A percentile compares a stretch with the other conserved stretches of the same genome.
phyloP scores from a whole-genome alignment of 2,113 vertebrate genomes.

The Candoia aspera region DNA sequence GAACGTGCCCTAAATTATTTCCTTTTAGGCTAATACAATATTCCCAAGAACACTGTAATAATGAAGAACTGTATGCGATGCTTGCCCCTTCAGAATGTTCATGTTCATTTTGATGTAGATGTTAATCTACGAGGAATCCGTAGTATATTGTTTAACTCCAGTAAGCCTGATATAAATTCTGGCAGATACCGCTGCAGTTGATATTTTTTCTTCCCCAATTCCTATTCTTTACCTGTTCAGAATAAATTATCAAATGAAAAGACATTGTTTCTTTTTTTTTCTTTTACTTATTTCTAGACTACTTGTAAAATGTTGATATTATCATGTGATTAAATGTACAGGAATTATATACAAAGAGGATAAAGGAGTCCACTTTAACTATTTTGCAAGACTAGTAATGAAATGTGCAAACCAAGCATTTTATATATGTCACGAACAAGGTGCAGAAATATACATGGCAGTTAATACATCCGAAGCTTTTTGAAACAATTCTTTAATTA shows the following conservation, averaged over 20 bases:
- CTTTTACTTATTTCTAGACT: constrained; percentile 60
- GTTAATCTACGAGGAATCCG: constrained; percentile 41
- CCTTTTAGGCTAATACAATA: background rate
- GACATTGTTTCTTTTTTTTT: constrained; percentile 61
- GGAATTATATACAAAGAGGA: constrained; percentile 61
- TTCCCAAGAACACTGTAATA: constrained; percentile 21
- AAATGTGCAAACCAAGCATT: constrained; percentile 56
- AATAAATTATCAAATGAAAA: constrained; percentile 59
- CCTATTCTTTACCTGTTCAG: constrained; percentile 60
- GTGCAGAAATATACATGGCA: constrained; percentile 54
- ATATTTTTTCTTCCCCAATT: constrained; percentile 56
- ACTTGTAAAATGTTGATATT: constrained; percentile 50
- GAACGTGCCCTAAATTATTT: background rate
- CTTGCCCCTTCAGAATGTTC: constrained; percentile 47
- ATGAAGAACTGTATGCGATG: constrained; percentile 12
- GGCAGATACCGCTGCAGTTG: constrained; percentile 45
- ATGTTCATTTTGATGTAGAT: constrained; percentile 25
- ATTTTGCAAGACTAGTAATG: constrained; percentile 39
- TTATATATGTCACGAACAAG: constrained; percentile 38
- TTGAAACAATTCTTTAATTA: constrained; percentile 50
- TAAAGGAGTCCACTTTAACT: constrained; percentile 59
- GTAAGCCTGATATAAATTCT: constrained; percentile 42
- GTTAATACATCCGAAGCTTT: constrained; percentile 28
- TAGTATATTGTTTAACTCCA: constrained; percentile 4
- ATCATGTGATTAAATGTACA: constrained; percentile 67